Base-by-base conservation (phyloP, 2,113 vertebrate genomes). In the Seriola dumerili region DNA sequence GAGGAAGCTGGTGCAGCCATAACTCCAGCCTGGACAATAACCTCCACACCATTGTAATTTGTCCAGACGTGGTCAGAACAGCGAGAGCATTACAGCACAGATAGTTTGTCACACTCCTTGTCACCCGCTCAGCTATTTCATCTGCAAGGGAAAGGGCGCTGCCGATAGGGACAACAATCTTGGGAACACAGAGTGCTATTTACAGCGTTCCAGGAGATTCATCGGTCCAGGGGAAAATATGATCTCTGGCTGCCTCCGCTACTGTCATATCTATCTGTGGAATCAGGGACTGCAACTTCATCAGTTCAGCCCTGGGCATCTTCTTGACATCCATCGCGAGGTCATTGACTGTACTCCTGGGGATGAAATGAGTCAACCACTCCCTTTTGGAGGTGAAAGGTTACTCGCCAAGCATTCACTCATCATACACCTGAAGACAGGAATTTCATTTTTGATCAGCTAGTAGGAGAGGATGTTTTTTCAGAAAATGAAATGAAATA, bases 191-290 rank as follows among this genome's bases (percentile, higher is more conserved):
- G 76, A 93, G 83, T 89, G 86, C 91, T 95, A 92, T 96, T 96
- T 96, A 94, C 89, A 85, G 84, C 73, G 62, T 66, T 84, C 75
- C 89, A 81, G 89, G 89, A 95, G 90, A 93, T 95, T 42, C 91
- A 92, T 94, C 64, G 86, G 70, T 78, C 80, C 74, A 75, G 89
- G 86, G 90, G 89, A 85, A 88, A 96, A 96, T 91, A 95, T 95
- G 93, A 94, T 93, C 90, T 91, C 94, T 94, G 89, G 85, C 81
- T 90, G 93, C 95, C 95, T 95, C 95, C 88, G 78, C 87, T 79
- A 89, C 93, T 95, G 93, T 95, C 93, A 92, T 94, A 95, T 96
- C 96, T 95, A 87, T 96, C 90, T 92, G 93, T 93, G 72, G 85
- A 85, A 89, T 88, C 89, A 86, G 81, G 90, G 91, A 87, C 94